Base-by-base conservation (phyloP, 2,113 vertebrate species). In the Nycticebus coucang region DNA sequence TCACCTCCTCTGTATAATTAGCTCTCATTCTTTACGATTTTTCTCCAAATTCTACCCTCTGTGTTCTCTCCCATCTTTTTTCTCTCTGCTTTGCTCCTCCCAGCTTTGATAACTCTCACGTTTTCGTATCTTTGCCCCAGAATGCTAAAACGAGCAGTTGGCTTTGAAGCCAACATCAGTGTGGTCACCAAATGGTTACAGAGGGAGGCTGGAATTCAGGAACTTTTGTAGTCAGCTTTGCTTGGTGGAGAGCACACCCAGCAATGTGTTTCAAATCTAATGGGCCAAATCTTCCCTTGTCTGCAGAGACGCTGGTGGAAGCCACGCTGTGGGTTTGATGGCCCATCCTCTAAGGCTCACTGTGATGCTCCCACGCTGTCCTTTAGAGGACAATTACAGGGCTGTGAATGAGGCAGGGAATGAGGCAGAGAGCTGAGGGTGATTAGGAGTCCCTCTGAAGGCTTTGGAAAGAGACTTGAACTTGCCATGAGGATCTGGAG, bases 211-310 rank as follows among this genome's bases (percentile, higher is more conserved):
- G 69, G 59, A 57, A 53, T 93, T 92, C 75, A 28, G 88, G 96
- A 91, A 62, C 17, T 75, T 60, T 24, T 75, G 41, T 59, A 71
- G 74, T 87, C 91, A 92, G 57, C 64, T 89, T 90, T 96, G 75
- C 84, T 96, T 66, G 92, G 45, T 66, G 88, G 50, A 28, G 81
- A 80, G 85, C 14, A n/a, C 12, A 28, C 33, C 1, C 88, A 93
- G 75, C 87, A 87, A 41, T 3, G 69, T 28, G 90, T 79, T 78
- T 77, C 87, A 87, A 60, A 11, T 55, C 78, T 94, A 82, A 94
- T 41, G 92, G 95, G 30, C 80, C 45, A 64, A 92, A 75, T 91
- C 15, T 86, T 89, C 55, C 84, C 53, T 87, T 93, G 69, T 96
- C 74, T 93, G 62, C 72, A 88, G 57, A 80, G 96, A 24, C 35